Conservation (phyloP, 2,113 vertebrate genomes). For the Hippotragus niger region DNA sequence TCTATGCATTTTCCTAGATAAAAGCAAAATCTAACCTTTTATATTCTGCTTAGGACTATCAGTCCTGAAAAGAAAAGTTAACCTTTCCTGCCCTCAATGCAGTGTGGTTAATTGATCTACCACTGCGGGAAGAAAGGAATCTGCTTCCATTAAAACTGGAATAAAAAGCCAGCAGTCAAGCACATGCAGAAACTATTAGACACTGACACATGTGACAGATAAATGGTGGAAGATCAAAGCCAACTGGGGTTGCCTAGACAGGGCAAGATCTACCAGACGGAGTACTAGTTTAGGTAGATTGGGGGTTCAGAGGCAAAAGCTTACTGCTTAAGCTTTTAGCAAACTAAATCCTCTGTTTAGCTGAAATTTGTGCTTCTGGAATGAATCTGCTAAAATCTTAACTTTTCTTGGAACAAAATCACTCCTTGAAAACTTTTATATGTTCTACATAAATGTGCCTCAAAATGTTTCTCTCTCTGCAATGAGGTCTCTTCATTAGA, state of each 20-base stretch:
- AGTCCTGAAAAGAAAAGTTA: neutral
- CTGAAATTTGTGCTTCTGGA: neutral
- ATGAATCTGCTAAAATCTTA: slow-evolving; percentile 11
- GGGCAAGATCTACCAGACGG: neutral
- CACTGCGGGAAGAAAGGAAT: neutral
- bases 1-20: neutral
- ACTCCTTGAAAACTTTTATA: neutral
- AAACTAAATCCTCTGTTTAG: neutral
- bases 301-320: neutral
- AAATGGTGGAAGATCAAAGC: neutral
- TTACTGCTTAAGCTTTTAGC: neutral
- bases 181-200: neutral
- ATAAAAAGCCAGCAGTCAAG: neutral
- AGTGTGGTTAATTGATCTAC: neutral
- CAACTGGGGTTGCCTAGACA: neutral
- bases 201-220: neutral
- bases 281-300: neutral
- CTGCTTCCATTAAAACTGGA: neutral
- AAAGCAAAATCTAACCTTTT: slow-evolving; percentile 26
- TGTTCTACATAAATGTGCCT: neutral
- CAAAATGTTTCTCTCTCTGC: neutral
- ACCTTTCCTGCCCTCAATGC: neutral
- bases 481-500: neutral
- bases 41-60: neutral
- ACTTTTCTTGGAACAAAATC: neutral